phyloP scores from a whole-genome alignment of 2,888 invertebrate species.

The Callinectes sapidus region DNA sequence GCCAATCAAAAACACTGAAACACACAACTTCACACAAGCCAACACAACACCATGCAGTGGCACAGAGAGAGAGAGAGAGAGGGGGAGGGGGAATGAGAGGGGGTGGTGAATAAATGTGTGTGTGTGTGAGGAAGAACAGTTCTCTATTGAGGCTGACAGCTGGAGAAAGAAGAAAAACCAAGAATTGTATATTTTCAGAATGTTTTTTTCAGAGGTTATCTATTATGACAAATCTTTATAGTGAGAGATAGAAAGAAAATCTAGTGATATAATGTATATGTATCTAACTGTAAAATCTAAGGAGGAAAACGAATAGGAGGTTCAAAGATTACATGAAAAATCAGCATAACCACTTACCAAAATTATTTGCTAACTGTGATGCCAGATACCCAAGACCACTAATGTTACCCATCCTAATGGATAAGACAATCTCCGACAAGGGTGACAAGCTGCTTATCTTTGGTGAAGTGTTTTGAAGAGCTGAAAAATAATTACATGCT shows the following conservation, averaged over 20 bases:
- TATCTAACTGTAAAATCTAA: background rate
- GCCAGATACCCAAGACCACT: conserved; percentile 69
- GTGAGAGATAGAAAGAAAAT: background rate
- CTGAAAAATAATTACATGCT: conserved; percentile 63
- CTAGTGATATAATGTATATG: no score
- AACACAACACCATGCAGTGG: background rate
- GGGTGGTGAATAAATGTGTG: background rate
- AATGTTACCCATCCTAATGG: conserved; percentile 68
- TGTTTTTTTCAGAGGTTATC: background rate
- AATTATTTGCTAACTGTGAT: conserved; percentile 65
- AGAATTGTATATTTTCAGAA: background rate
- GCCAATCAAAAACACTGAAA: background rate
- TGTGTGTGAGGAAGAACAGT: no score
- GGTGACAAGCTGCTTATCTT: conserved; percentile 69
- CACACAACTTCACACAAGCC: background rate
- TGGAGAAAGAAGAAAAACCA: background rate
- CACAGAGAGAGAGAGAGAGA: background rate
- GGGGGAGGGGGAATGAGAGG: background rate
- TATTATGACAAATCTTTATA: background rate
- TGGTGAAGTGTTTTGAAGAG: conserved; percentile 63
- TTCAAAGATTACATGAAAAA: conserved; percentile 80
- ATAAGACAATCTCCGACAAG: conserved; percentile 66
- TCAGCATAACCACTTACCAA: conserved; percentile 67
- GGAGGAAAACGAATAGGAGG: conserved; percentile 74
- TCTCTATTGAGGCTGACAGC: background rate